Base-by-base conservation (phyloP, 1,140 invertebrate species). In the Antheraea pernyi region DNA sequence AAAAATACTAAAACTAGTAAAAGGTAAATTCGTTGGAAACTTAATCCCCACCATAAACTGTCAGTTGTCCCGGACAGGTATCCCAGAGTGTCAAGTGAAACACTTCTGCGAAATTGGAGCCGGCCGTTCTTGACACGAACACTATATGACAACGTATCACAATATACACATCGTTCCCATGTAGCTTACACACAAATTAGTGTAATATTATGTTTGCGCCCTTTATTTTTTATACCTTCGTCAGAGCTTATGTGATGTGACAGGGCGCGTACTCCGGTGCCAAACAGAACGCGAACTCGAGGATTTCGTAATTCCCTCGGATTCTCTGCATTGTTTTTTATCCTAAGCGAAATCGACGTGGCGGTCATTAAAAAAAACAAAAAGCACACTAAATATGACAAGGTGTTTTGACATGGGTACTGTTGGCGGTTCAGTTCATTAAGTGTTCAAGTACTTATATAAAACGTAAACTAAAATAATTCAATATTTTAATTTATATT, bases 31-130 rank as follows among this genome's bases (percentile, higher is more conserved):
- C 19, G 11, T 61, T 61, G 8, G 60, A 61, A 61, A 61, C 10
- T 30, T 30, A n/a, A 53, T 53, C 9, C 16, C 10, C 46, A 53
- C 11, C 46, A n/a, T 53, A 53, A 53, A 53, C 46, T 22, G 39
- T 67, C 68, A 59, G 59, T 65, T 66, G 71, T 70, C 71, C 42
- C 68, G 71, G 69, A 67, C 72, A 69, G 74, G 79, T 82, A 78
- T 85, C 78, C 76, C 81, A 77, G 79, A 86, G 83, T 81, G 85
- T 84, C 77, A 81, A 82, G 82, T 73, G 81, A 81, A 81, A 90
- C 88, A 88, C 89, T 90, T 90, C 86, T 85, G 80, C 75, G 89
- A 88, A 91, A 91, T 79, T 77, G 78, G 86, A 91, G 81, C 80
- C 73, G 73, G 73, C 61, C 70, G 48, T 77, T 65, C 70, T 71